Percentiles rank a stretch among this genome's conserved stretches.
These are phyloP conservation scores for Chloropsis cyanopogon DNA, from an alignment of 2,113 vertebrate genomes.

Conservation along the genomic window DNA sequence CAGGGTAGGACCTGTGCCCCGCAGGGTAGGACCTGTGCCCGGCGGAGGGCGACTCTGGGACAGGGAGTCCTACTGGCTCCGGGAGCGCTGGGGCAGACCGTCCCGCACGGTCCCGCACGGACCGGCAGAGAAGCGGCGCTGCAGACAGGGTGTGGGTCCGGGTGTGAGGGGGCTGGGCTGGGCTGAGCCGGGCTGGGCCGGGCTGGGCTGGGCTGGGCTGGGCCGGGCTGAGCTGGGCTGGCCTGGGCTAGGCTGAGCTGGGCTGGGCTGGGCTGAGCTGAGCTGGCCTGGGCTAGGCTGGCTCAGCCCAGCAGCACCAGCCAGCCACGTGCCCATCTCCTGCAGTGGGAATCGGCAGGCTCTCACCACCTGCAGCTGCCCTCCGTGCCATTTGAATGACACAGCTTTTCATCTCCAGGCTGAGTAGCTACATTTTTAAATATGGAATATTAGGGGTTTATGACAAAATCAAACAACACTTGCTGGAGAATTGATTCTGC, in stretches of 20 bases:
- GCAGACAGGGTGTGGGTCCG: background rate
- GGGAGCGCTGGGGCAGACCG: no score
- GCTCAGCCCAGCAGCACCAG: background rate
- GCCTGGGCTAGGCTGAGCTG: no score
- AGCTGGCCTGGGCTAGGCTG: no score
- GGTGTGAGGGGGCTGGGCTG: background rate
- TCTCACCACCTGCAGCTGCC: background rate
- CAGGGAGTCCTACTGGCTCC: accelerated
- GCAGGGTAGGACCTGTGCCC: no score
- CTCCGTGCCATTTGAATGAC: background rate
- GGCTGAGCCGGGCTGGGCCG: no score
- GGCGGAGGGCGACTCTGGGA: background rate
- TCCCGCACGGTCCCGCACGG: accelerated
- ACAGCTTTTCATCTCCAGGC: background rate
- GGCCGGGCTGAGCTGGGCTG: no score
- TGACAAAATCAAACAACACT: slow-evolving; percentile 62
- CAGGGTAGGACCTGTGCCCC: no score
- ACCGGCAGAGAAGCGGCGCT: accelerated
- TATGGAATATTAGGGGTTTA: slow-evolving; percentile 39
- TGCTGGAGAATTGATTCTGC: slow-evolving; percentile 58
- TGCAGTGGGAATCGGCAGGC: accelerated
- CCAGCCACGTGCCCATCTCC: accelerated
- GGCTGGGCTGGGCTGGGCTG: no score
- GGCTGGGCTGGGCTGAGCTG: no score
- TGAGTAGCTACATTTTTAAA: slow-evolving; percentile 6